Base-by-base conservation (phyloP, 2,113 vertebrate genomes). In the Pholis gunnellus region DNA sequence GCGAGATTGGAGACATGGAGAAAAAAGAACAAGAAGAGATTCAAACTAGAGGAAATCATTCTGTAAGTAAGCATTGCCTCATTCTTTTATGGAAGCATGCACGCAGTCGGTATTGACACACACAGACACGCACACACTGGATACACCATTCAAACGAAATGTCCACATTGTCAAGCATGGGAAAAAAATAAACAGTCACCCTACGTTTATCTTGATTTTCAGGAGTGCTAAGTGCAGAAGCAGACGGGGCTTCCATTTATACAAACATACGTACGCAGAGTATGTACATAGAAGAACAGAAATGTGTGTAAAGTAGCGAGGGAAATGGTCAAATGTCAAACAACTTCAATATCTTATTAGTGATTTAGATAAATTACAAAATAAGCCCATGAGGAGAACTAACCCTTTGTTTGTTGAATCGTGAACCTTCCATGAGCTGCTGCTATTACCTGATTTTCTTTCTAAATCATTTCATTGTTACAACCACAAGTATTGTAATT, bases 1-100 rank as follows among this genome's bases (percentile, higher is more conserved):
- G 66, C 2, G n/a, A 75, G 74, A 78, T 65, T 65, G 34, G 74
- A 76, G 14, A 6, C 56, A 59, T 20, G 40, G 56, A 44, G 18
- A 56, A 38, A 73, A 67, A 76, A 71, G 56, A 88, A 50, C 48
- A 50, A 52, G 40, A 38, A 81, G 61, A 88, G n/a, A 68, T 64
- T 85, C 10, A 63, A 77, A 76, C 48, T 15, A 31, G 34, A 85
- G 76, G 38, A 87, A 83, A 87, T 70, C 1, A 77, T 84, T 83
- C 9, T 57, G n/a, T 27, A 61, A 69, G 80, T 89, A 85, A 88
- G 85, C 81, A 86, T 56, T 18, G n/a, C 44, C 17, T 72, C 0
- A n/a, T 48, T 64, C 60, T 87, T 48, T 31, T 10, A 1, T 10
- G 18, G 44, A 73, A 36, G 73, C 52, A 69, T 61, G 31, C 18